Base-by-base conservation (phyloP, 2,797 vertebrate species). In the Sciurus vulgaris region DNA sequence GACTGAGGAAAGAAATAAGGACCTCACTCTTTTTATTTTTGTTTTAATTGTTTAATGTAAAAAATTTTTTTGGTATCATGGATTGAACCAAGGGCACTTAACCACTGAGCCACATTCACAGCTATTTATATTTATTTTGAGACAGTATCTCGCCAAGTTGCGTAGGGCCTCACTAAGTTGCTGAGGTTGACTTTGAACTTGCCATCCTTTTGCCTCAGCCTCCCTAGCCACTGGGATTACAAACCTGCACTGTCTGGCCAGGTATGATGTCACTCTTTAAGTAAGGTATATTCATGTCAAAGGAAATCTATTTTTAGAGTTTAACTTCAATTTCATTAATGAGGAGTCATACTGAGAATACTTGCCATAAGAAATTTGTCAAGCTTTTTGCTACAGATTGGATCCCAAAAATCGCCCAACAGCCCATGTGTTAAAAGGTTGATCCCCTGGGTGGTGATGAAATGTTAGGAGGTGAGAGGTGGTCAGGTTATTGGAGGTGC, bases 251-350 rank as follows among this genome's bases (percentile, higher is more conserved):
- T 2, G 22, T 56, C 7, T 2, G 7, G 54, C 20, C 18, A 56
- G 54, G 54, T 2, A 22, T 56, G 20, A 22, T 22, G 18, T 51
- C 51, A 51, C 51, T 7, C 17, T 92, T 83, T 88, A 17, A 15
- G n/a, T 67, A 73, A 70, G 5, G 28, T 51, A 28, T 89, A 33
- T 74, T 51, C 38, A 44, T 78, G 70, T 41, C 47, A 73, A 26
- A 73, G 4, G 28, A 91, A 96, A 79, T 51, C 17, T 41, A 81
- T 94, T 94, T 86, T 63, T 81, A 95, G 88, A 94, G 63, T 35
- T 90, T 87, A 35, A 56, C 33, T 49, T 81, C 79, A 59, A 70
- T 77, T 41, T n/a, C 54, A 51, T 92, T 89, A 93, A 85, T 67
- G 44, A 65, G 30, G n/a, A 76, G 4, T 59, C 14, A 65, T 54